Evolutionary conservation across 1,140 invertebrate genomes (phyloP), one percentile per base, ranked within the genome.

Genomic region (Listronotus oregonensis): DNA sequence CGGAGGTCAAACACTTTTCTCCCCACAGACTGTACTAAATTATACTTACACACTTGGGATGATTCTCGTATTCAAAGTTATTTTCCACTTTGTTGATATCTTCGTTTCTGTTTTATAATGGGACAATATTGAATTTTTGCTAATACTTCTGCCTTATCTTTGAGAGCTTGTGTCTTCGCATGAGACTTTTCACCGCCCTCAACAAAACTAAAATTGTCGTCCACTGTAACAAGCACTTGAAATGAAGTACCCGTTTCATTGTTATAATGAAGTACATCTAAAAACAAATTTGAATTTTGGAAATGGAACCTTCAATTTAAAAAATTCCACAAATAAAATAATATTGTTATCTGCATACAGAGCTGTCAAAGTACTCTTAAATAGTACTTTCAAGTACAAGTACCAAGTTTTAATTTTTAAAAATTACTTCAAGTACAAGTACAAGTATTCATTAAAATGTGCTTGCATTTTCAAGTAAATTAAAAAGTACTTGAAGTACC

Each of bases 21-120:
- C n/a, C n/a, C n/a, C n/a, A n/a, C n/a, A n/a, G n/a, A n/a, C n/a
- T n/a, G n/a, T n/a, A 3, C 21, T 27, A 27, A 27, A 27, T 27
- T 27, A 3, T 27, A 59, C 52, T 66, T 63, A 69, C 67, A 2
- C 64, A 65, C 57, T 62, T 70, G 0, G 73, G 71, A 72, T 77
- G 74, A 39, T 70, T 49, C 15, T 55, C 21, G 39, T 71, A 74
- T 37, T 67, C 65, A 76, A 62, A 18, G 55, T 56, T 9, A 75
- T 32, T 37, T 11, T n/a, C 63, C 68, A 9, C 49, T 56, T 18
- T 47, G 44, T 12, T 56, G 40, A 21, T 61, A 51, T 54, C 66
- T 69, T 32, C 64, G 37, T 54, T 68, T 71, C 1, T 68, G 43
- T 10, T 63, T 59, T 4, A 43, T 54, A 17, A 55, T 58, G 14